A percentile compares a stretch with the other conserved stretches of the same genome.
These are phyloP conservation scores for Aromia moschata DNA, from an alignment of 2,888 invertebrate genomes.

Conservation along the genomic window DNA sequence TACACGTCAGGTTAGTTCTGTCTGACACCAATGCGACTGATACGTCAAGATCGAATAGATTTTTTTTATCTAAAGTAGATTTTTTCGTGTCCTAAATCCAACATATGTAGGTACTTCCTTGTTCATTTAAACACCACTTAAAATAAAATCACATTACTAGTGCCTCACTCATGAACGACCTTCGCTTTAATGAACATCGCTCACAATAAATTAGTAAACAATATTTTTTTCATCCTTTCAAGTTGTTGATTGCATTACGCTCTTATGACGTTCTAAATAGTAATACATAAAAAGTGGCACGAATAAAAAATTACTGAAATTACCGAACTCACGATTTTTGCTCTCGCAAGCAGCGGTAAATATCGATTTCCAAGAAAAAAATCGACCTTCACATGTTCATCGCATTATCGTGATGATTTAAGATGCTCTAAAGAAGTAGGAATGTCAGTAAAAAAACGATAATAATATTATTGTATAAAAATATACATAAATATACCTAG, in stretches of 20 bases:
- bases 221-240: neutral
- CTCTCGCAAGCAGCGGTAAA: neutral
- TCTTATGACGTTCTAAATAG: neutral
- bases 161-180: too few relatives aligned
- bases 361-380: neutral
- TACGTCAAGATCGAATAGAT: too few relatives aligned
- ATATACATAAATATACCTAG: neutral
- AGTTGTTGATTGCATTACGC: neutral
- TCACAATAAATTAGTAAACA: neutral
- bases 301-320: neutral
- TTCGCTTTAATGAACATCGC: slow-evolving; percentile 4
- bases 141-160: too few relatives aligned
- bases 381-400: neutral
- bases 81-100: too few relatives aligned
- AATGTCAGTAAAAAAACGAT: neutral
- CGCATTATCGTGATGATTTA: neutral
- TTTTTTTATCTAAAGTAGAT: too few relatives aligned
- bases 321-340: neutral
- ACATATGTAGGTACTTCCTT: too few relatives aligned
- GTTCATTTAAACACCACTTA: too few relatives aligned
- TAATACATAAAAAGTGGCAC: neutral
- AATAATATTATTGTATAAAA: neutral
- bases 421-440: neutral
- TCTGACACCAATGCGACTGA: too few relatives aligned
- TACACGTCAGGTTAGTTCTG: too few relatives aligned